Conservation (phyloP, 2,888 invertebrate genomes). For the Liodrosophila aerea region DNA sequence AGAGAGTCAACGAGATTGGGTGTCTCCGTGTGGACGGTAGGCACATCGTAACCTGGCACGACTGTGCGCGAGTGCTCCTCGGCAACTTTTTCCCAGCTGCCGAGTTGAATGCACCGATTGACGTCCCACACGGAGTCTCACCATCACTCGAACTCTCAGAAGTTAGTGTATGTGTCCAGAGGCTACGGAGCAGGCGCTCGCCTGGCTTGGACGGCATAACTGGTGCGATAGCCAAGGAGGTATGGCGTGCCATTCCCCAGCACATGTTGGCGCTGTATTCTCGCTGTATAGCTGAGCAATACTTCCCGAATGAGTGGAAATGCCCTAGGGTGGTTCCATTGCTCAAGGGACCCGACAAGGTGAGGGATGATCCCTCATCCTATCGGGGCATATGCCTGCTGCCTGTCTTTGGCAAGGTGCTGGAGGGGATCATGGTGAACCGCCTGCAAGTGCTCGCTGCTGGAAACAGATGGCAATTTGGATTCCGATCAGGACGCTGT, state of each 20-base stretch:
- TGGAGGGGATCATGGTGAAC: constrained; percentile 26
- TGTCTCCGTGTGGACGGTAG: constrained; percentile 6
- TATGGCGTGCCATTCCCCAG: no score
- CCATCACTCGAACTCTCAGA: constrained; percentile 16
- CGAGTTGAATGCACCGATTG: background rate
- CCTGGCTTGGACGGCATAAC: no score
- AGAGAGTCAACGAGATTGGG: constrained; percentile 9
- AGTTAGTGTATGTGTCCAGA: no score
- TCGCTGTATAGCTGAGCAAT: no score
- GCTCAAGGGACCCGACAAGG: constrained; percentile 18
- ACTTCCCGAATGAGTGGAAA: no score
- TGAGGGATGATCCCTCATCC: constrained; percentile 18
- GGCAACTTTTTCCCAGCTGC: constrained; percentile 13
- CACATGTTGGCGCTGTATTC: no score
- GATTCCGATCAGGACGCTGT: constrained; percentile 23
- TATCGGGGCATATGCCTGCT: constrained; percentile 27
- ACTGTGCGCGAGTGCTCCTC: constrained; percentile 20
- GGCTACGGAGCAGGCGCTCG: no score
- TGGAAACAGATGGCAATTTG: constrained; percentile 26
- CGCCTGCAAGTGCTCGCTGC: constrained; percentile 6
- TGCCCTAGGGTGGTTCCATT: no score
- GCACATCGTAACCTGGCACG: constrained; percentile 19
- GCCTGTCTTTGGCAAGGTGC: constrained; percentile 31
- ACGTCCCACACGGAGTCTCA: background rate
- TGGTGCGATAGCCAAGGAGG: no score